Evolutionary conservation across 2,113 vertebrate species (phyloP).

Genomic region (Hassar affinis): DNA sequence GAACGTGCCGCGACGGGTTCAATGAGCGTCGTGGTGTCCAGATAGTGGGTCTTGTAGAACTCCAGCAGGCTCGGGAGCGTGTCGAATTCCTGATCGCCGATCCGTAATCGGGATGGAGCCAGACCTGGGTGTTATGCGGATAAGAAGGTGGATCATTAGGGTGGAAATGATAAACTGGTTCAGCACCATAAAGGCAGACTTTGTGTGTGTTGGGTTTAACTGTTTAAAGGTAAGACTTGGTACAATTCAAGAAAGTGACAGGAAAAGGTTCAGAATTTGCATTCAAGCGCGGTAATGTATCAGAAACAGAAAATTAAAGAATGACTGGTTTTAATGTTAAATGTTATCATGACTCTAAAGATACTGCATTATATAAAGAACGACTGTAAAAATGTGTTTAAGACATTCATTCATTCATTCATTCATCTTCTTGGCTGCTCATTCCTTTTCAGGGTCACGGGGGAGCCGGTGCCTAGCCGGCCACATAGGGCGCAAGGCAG

Average conservation of each 20-base stretch:
- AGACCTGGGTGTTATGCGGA: slow-evolving; percentile 67
- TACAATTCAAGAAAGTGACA: not conserved
- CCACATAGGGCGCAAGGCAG: too few species aligned
- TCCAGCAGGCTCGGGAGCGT: slow-evolving; percentile 91
- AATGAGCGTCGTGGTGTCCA: slow-evolving; percentile 99
- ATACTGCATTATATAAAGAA: too few species aligned
- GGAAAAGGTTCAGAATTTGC: not conserved
- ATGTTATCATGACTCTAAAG: not conserved
- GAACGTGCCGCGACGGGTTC: slow-evolving; percentile 87
- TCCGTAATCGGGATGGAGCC: slow-evolving; percentile 84
- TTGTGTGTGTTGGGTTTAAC: not conserved
- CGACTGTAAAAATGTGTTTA: too few species aligned
- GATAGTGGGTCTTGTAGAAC: slow-evolving; percentile 99
- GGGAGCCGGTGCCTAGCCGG: too few species aligned
- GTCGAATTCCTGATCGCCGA: slow-evolving; percentile 98
- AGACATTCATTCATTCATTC: too few species aligned
- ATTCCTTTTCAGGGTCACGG: too few species aligned
- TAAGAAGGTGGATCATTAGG: not conserved
- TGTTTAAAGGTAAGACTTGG: not conserved
- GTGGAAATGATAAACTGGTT: not conserved
- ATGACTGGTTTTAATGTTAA: not conserved
- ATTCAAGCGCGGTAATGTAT: not conserved
- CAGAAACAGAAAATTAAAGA: not conserved
- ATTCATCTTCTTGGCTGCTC: too few species aligned
- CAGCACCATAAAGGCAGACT: not conserved